Base-by-base conservation (phyloP, 2,797 vertebrate species). In the Zenarchopterus dispar region DNA sequence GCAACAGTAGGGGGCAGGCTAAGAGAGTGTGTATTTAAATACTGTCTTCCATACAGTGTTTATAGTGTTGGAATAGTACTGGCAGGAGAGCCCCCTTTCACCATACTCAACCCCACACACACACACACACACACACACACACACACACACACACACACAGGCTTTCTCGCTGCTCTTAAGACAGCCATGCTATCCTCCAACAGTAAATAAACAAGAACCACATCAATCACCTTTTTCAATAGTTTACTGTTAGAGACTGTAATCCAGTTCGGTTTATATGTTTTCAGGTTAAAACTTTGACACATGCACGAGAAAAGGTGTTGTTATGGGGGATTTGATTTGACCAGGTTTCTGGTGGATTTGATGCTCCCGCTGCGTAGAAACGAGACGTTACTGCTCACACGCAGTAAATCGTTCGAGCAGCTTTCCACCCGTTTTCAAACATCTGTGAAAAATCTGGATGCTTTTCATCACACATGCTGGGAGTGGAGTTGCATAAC, bases 1-100 rank as follows among this genome's bases (percentile, higher is more conserved):
- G 86, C 80, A 91, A 92, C 94, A 94, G 91, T 94, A 94, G 92
- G 93, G 92, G 93, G 92, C 93, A 94, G 89, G 88, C 92, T 93
- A 92, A 91, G 93, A 94, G 91, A 92, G 90, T 90, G 84, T 93
- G 92, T 93, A 92, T 93, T 93, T 88, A 92, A 93, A 92, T 93
- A 88, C 81, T 83, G 81, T 74, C 85, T 80, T 86, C 78, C 75
- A 88, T 78, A 84, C 74, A 63, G 78, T 78, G 84, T 89, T 87
- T 84, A 81, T 78, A 82, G 68, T 78, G 79, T 77, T 28, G 77
- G 73, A 86, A 65, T 54, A 74, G 70, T 78, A 85, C 4, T 33
- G 54, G 72, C 57, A 69, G 71, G 60, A 73, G 68, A 78, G 70
- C 47, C 56, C 71, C 62, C 53, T 77, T 60, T 61, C 54, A 61